phyloP scores from a whole-genome alignment of 2,113 vertebrate genomes.

The Potamarius usumacintae region DNA sequence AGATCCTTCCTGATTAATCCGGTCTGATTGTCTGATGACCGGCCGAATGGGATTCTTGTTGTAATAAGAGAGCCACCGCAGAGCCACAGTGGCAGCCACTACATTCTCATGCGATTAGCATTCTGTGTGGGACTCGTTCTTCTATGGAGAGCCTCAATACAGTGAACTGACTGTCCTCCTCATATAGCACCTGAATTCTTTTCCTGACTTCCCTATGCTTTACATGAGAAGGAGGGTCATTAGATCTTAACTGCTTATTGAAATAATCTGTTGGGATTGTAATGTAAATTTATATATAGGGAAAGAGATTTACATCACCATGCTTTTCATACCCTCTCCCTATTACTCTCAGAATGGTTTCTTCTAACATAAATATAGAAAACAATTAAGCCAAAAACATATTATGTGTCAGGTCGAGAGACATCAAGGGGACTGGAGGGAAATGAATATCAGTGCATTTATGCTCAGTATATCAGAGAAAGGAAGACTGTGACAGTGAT shows the following conservation, averaged over 20 bases:
- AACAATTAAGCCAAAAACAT: conserved; percentile 65
- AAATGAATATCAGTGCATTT: conserved; percentile 66
- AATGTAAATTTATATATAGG: not conserved
- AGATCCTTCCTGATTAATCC: conserved; percentile 70
- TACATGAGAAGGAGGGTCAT: conserved; percentile 7
- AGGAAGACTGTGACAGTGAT: conserved; percentile 52
- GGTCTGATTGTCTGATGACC: conserved; percentile 73
- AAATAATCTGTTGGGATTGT: conserved; percentile 16
- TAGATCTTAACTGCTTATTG: not conserved
- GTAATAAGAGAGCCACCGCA: conserved; percentile 61
- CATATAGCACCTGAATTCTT: conserved; percentile 15
- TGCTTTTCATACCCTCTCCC: not conserved
- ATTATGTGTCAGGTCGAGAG: conserved; percentile 66
- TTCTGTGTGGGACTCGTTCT: conserved; percentile 43
- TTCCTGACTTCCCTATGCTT: conserved; percentile 15
- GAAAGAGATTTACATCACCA: conserved; percentile 16
- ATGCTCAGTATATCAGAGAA: conserved; percentile 70
- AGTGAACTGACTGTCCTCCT: conserved; percentile 43
- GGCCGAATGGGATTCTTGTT: conserved; percentile 66
- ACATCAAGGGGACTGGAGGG: conserved; percentile 46
- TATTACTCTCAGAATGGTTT: conserved; percentile 26
- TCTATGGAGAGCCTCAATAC: conserved; percentile 28
- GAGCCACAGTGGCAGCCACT: conserved; percentile 57
- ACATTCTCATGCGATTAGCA: conserved; percentile 56
- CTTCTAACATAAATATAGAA: conserved; percentile 56